Base-by-base conservation (phyloP, 2,113 vertebrate species). In the Empidonax traillii region DNA sequence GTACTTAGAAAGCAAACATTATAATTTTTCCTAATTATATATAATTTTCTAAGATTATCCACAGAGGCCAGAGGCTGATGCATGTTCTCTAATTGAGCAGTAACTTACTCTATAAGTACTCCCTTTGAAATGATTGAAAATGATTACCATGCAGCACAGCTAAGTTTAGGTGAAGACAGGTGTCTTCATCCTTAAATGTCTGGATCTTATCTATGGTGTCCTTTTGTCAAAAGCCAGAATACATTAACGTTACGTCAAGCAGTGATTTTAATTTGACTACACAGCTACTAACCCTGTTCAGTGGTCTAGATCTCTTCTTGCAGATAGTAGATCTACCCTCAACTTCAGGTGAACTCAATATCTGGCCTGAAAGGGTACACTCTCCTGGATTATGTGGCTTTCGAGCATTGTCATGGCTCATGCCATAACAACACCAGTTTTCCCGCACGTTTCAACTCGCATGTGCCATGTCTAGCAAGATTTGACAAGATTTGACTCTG, bases 1-100 rank as follows among this genome's bases (percentile, higher is more conserved):
- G 53, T 87, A 87, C 47, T 94, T 84, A 78, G 67, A 79, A 93
- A 95, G 67, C 10, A 88, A 94, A 73, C 43, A 37, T 67, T 86
- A 27, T 89, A 62, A 82, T 96, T 96, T 94, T 73, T 93, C 56
- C n/a, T 53, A 96, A 96, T 91, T 84, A 73, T 41, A 96, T 95
- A 43, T 88, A 7, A 96, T 97, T 94, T 96, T 88, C 78, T 80
- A 63, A 94, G 78, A 85, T 74, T 91, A 80, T 78, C 59, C 89
- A 67, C 44, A 90, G 62, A 73, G 63, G 47, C 15, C 92, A 95
- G 44, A 63, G 30, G 20, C 28, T 85, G 84, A 55, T 85, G 37
- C 15, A 41, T 94, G 72, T 94, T 90, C 81, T 86, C 59, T 86
- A 95, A 90, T 41, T 86, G 55, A 90, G 44, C 31, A 43, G 37